Evolutionary conservation across 2,888 invertebrate species (phyloP).

Genomic region (Dryobotodes eremita): DNA sequence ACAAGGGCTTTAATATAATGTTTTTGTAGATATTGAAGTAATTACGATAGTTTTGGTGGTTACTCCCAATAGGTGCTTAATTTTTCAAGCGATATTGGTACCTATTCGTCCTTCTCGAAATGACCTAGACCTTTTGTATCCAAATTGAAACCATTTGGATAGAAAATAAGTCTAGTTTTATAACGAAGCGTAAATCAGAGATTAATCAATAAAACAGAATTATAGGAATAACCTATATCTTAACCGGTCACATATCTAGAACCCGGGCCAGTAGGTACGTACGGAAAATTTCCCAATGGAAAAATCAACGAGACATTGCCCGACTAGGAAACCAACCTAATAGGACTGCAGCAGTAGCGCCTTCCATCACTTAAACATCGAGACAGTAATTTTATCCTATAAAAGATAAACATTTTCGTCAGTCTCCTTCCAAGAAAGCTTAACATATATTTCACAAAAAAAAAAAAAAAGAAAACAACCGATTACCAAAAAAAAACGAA

Average conservation of each 20-base stretch:
- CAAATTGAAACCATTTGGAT: not conserved
- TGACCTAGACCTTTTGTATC: not conserved
- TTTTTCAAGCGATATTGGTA: not conserved
- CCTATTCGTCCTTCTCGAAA: not conserved
- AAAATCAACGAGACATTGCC: not conserved
- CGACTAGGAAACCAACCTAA: not conserved
- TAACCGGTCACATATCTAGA: not conserved
- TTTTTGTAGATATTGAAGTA: conserved; percentile 4
- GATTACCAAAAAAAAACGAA: too few relatives aligned
- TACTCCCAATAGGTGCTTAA: not conserved
- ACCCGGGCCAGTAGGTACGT: not conserved
- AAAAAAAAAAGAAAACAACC: too few relatives aligned
- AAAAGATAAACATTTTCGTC: not conserved
- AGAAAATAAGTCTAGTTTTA: not conserved
- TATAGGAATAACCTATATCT: not conserved
- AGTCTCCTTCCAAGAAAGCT: too few relatives aligned
- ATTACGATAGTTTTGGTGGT: conserved; percentile 7
- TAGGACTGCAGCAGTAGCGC: not conserved
- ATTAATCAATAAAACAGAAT: not conserved
- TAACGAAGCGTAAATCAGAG: not conserved
- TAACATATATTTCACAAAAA: too few relatives aligned
- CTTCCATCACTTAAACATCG: not conserved
- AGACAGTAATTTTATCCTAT: not conserved
- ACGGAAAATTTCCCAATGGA: not conserved
- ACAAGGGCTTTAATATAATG: not conserved